These are phyloP conservation scores for Dicrostonyx torquatus DNA, from an alignment of 2,797 vertebrate genomes.

Conservation along the genomic window DNA sequence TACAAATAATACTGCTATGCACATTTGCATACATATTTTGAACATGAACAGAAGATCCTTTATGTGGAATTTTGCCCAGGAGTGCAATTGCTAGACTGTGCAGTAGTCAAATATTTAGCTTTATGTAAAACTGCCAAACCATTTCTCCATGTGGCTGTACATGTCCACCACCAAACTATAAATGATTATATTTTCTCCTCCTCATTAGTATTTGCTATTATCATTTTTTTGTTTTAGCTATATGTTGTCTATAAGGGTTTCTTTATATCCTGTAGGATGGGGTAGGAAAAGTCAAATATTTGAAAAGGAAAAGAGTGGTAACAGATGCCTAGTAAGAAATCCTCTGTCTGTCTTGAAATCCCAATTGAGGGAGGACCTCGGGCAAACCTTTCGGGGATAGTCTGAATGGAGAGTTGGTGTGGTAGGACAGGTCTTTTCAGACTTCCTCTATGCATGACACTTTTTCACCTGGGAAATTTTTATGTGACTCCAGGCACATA, in stretches of 20 bases:
- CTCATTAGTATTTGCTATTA: background rate
- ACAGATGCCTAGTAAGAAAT: background rate
- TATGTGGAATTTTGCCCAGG: slow-evolving; percentile 19
- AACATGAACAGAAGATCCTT: background rate
- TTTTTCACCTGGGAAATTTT: background rate
- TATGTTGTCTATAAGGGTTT: background rate
- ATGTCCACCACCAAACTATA: background rate
- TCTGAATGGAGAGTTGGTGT: background rate
- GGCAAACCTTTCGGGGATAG: background rate
- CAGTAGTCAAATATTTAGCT: background rate
- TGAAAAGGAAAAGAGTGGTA: background rate
- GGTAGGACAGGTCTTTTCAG: background rate
- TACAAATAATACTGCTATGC: background rate
- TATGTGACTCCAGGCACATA: background rate
- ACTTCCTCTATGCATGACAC: background rate
- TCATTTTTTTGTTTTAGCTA: background rate
- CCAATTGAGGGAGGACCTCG: background rate
- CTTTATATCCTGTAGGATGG: background rate
- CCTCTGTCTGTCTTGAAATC: background rate
- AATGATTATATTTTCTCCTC: background rate
- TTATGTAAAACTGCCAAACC: background rate
- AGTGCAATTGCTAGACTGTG: background rate
- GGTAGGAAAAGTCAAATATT: background rate
- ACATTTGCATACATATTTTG: background rate
- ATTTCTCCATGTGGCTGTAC: background rate